Percentiles rank a stretch among this genome's conserved stretches.
Conservation (phyloP, 2,113 vertebrate genomes). For the Budorcas taxicolor region DNA sequence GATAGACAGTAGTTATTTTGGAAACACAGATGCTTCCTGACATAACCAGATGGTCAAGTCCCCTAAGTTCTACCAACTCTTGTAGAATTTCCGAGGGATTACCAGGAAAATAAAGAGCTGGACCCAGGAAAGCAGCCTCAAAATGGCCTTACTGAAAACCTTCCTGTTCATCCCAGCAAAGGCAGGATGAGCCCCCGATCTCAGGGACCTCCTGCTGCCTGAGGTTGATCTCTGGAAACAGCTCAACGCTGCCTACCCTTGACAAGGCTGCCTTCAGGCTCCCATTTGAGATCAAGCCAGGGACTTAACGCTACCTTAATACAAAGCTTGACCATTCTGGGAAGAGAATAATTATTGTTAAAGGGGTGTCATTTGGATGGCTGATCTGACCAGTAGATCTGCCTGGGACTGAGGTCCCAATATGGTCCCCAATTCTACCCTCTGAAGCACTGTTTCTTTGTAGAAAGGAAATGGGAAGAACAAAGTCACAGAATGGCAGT, state of each 20-base stretch:
- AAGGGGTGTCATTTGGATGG: too few relatives aligned
- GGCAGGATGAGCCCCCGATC: rapidly evolving
- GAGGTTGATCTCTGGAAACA: rapidly evolving
- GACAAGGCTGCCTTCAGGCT: background rate
- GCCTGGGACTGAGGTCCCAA: background rate
- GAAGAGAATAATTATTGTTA: background rate
- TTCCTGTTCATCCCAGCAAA: background rate
- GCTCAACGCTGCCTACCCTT: rapidly evolving
- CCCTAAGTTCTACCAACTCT: background rate
- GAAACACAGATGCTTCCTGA: background rate
- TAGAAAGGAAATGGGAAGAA: background rate
- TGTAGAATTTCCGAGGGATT: background rate
- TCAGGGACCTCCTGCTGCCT: background rate
- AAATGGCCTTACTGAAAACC: background rate
- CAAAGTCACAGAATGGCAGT: background rate
- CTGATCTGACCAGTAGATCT: background rate
- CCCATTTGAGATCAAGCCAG: background rate
- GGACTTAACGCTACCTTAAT: background rate
- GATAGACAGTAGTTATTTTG: background rate
- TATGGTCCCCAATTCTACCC: rapidly evolving
- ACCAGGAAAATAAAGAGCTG: background rate
- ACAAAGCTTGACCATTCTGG: too few relatives aligned
- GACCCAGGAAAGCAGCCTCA: background rate
- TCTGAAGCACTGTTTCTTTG: background rate
- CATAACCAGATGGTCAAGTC: background rate